Conservation (phyloP, 2,113 vertebrate species). For the Hirundichthys speculiger region DNA sequence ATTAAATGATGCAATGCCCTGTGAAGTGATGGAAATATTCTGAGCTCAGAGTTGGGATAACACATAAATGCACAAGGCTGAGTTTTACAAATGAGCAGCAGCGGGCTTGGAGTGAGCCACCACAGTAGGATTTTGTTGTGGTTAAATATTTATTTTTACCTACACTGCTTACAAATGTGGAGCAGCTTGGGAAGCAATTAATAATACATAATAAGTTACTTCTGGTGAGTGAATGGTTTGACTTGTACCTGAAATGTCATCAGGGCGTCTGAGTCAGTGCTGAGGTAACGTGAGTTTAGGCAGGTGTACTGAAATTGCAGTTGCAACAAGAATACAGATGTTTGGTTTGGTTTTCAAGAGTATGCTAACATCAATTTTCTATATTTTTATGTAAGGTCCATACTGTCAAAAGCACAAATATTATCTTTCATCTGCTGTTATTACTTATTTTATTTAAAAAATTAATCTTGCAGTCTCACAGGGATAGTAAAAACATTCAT, state of each 20-base stretch:
- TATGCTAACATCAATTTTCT: too few relatives aligned
- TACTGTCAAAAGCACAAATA: too few relatives aligned
- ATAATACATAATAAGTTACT: neutral
- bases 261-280: too few relatives aligned
- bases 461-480: too few relatives aligned
- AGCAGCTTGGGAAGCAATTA: neutral
- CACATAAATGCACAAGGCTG: neutral
- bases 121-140: neutral
- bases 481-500: too few relatives aligned
- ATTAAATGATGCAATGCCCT: slow-evolving; percentile 4
- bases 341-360: too few relatives aligned
- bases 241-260: neutral
- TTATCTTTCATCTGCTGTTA: too few relatives aligned
- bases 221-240: neutral
- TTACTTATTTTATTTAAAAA: too few relatives aligned
- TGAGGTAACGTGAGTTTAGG: too few relatives aligned
- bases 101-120: neutral
- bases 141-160: neutral
- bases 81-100: neutral
- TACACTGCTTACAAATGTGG: neutral
- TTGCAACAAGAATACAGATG: too few relatives aligned
- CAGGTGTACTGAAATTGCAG: too few relatives aligned
- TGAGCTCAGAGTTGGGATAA: neutral
- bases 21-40: slow-evolving; percentile 1
- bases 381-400: too few relatives aligned